Conservation (phyloP, 2,113 vertebrate species). For the Alethe diademata region DNA sequence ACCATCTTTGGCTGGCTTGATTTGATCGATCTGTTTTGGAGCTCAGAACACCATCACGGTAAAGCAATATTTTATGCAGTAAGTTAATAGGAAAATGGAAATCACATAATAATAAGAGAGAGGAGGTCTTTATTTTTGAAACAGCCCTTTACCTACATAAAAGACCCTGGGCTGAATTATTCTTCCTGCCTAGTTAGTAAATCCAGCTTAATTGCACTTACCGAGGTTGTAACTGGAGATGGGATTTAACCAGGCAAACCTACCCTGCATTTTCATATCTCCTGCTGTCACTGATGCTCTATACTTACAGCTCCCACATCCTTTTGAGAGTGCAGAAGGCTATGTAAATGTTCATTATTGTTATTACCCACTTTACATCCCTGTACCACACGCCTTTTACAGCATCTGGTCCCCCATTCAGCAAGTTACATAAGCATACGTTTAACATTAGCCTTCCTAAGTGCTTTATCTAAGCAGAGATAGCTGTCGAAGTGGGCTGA, state of each 20-base stretch:
- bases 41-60: neutral
- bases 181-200: neutral
- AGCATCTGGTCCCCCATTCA: neutral
- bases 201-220: neutral
- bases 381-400: neutral
- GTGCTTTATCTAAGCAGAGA: neutral
- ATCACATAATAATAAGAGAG: constrained; percentile 13
- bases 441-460: neutral
- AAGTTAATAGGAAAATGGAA: constrained; percentile 40
- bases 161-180: neutral
- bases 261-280: neutral
- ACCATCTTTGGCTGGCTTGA: neutral
- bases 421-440: neutral
- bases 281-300: neutral
- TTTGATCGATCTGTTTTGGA: neutral
- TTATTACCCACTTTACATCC: constrained; percentile 30
- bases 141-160: neutral
- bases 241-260: neutral
- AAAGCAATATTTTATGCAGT: constrained; percentile 24
- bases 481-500: neutral
- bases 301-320: neutral
- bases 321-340: neutral
- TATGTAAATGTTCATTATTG: constrained; percentile 15
- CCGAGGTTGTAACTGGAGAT: neutral
- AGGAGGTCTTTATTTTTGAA: constrained; percentile 8